phyloP scores from a whole-genome alignment of 2,113 vertebrate species.

The Passer domesticus region DNA sequence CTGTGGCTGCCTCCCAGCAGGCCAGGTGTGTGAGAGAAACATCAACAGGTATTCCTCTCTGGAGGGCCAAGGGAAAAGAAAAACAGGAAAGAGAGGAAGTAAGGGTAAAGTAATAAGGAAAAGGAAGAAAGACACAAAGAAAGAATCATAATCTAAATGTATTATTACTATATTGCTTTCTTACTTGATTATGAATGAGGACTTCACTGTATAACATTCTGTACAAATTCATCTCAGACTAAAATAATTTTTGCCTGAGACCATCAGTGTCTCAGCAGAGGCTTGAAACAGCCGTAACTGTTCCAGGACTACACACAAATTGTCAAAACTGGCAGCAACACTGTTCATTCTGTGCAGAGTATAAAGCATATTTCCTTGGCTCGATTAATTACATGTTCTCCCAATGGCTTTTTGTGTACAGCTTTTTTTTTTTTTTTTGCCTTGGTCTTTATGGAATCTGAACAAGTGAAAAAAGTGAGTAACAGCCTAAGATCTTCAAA shows the following conservation, averaged over 20 bases:
- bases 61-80: not conserved
- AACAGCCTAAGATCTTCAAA: constrained; percentile 14
- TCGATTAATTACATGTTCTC: not conserved
- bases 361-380: not conserved
- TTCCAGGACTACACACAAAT: not conserved
- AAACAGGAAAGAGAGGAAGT: not conserved
- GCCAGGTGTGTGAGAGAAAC: not conserved
- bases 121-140: not conserved
- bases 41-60: not conserved
- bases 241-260: not conserved
- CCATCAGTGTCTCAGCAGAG: not conserved
- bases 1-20: not conserved
- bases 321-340: not conserved
- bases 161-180: not conserved
- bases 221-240: not conserved
- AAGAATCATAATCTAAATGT: not conserved
- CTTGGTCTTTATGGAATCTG: not conserved
- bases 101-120: not conserved
- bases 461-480: not conserved
- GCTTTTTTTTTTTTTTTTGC: not conserved
- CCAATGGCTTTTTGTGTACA: not conserved
- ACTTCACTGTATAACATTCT: not conserved
- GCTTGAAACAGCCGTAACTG: not conserved
- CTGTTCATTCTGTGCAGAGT: not conserved
- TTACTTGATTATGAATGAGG: not conserved